Percentiles rank a stretch among this genome's conserved stretches.
phyloP scores from a whole-genome alignment of 2,888 invertebrate genomes.

The Thymelicus acteon region DNA sequence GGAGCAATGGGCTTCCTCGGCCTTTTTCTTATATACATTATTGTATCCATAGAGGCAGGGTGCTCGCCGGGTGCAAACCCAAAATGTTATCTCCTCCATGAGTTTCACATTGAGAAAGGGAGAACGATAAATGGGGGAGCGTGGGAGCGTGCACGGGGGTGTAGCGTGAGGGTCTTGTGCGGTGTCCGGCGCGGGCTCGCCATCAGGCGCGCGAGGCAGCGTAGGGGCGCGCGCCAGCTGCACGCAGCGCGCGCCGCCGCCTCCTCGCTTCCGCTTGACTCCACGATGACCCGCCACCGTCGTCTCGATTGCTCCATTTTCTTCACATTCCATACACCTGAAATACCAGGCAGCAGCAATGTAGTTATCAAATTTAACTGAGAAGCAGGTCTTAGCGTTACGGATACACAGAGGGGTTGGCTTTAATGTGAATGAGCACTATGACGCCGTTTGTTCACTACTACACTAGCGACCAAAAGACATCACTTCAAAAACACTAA shows the following conservation, averaged over 20 bases:
- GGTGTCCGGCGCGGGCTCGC: slow-evolving; percentile 43
- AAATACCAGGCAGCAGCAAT: slow-evolving; percentile 43
- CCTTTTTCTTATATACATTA: slow-evolving; percentile 60
- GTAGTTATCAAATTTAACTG: background rate
- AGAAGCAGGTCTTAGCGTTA: background rate
- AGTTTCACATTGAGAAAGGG: slow-evolving; percentile 56
- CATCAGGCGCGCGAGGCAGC: slow-evolving; percentile 53
- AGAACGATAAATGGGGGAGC: slow-evolving; percentile 58
- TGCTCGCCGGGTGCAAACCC: slow-evolving; percentile 76
- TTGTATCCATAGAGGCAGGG: slow-evolving; percentile 78
- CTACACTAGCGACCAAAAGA: background rate
- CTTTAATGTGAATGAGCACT: slow-evolving; percentile 22
- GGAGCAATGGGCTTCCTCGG: slow-evolving; percentile 59
- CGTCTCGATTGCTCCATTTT: slow-evolving; percentile 50
- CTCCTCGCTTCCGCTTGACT: slow-evolving; percentile 53
- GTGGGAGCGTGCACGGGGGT: slow-evolving; percentile 37
- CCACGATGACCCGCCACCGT: slow-evolving; percentile 49
- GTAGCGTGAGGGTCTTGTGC: slow-evolving; percentile 35
- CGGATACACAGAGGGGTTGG: background rate
- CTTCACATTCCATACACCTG: slow-evolving; percentile 74
- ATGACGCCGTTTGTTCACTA: slow-evolving; percentile 44
- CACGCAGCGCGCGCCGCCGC: slow-evolving; percentile 50
- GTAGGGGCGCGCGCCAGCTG: slow-evolving; percentile 57
- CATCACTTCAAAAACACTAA: background rate
- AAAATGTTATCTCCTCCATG: slow-evolving; percentile 79